A percentile compares a stretch with the other conserved stretches of the same genome.
These are phyloP conservation scores for Sipunculus nudus DNA, from an alignment of 2,888 invertebrate genomes.

Conservation along the genomic window DNA sequence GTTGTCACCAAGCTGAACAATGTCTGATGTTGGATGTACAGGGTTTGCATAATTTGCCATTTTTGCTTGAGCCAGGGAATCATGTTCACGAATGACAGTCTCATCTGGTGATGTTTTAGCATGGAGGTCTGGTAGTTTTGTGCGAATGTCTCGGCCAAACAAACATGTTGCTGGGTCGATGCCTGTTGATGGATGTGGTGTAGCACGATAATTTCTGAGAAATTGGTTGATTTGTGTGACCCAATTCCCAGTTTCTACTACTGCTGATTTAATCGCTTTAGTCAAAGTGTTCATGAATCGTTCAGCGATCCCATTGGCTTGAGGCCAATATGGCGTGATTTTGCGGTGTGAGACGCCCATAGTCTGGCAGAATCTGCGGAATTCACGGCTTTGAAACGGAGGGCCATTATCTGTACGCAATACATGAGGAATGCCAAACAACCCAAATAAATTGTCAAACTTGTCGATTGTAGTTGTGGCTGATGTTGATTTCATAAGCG, in stretches of 20 bases:
- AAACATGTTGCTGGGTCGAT: constrained; percentile 1
- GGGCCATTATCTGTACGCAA: constrained; percentile 37
- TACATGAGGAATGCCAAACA: constrained; percentile 29
- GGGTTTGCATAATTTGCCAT: too few relatives aligned
- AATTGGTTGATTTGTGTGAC: constrained; percentile 4
- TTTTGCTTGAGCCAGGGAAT: too few relatives aligned
- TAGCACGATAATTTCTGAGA: constrained; percentile 13
- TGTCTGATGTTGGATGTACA: too few relatives aligned
- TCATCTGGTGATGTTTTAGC: too few relatives aligned
- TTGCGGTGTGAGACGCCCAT: constrained; percentile 34
- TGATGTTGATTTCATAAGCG: constrained; percentile 19
- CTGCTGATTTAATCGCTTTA: constrained; percentile 3
- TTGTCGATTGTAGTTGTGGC: constrained; percentile 21
- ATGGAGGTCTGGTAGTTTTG: too few relatives aligned
- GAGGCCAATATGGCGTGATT: constrained; percentile 31
- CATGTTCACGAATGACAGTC: too few relatives aligned
- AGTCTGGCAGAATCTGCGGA: constrained; percentile 26
- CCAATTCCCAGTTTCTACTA: neutral
- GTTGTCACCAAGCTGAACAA: too few relatives aligned
- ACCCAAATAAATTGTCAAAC: constrained; percentile 29
- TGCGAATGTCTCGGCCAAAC: neutral
- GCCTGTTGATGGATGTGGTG: constrained; percentile 12
- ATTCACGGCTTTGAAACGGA: constrained; percentile 30
- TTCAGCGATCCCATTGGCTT: constrained; percentile 38
- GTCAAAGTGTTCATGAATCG: constrained; percentile 39